These are phyloP conservation scores for Clavelina lepadiformis DNA, from an alignment of 23 tunicate species.

Conservation along the genomic window DNA sequence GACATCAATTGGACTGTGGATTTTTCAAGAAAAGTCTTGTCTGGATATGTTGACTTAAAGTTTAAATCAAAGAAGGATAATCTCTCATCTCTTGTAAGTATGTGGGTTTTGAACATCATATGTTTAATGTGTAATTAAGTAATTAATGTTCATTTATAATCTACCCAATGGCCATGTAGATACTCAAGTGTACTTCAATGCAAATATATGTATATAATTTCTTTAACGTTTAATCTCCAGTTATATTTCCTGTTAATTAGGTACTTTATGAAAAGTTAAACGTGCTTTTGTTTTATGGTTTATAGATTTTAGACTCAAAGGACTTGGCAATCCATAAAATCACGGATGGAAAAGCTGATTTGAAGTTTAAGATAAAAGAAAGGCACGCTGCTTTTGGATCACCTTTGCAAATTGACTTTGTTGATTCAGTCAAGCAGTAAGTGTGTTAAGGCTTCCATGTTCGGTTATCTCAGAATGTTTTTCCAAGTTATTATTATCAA, in stretches of 20 bases:
- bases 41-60: conserved; percentile 43
- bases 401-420: conserved; percentile 37
- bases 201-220: too few relatives aligned
- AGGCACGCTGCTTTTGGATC: conserved; percentile 70
- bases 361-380: conserved; percentile 48
- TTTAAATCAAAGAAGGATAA: conserved; percentile 40
- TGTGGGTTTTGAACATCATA: not conserved
- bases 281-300: conserved; percentile 5
- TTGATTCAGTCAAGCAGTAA: conserved; percentile 34
- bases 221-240: too few relatives aligned
- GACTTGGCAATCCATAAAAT: conserved; percentile 40
- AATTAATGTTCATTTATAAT: too few relatives aligned
- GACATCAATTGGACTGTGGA: conserved; percentile 80
- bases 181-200: too few relatives aligned
- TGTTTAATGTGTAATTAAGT: not conserved
- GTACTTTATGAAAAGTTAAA: too few relatives aligned
- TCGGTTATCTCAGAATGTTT: too few relatives aligned
- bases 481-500: too few relatives aligned
- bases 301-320: conserved; percentile 66
- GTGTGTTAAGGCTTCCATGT: not conserved
- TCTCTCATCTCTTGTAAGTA: conserved; percentile 43
- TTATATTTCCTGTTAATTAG: too few relatives aligned
- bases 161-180: too few relatives aligned
- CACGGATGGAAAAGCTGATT: conserved; percentile 3
- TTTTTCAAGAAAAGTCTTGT: conserved; percentile 35